These are phyloP conservation scores for Petrolisthes manimaculis DNA, from an alignment of 2,888 invertebrate genomes.

Conservation along the genomic window DNA sequence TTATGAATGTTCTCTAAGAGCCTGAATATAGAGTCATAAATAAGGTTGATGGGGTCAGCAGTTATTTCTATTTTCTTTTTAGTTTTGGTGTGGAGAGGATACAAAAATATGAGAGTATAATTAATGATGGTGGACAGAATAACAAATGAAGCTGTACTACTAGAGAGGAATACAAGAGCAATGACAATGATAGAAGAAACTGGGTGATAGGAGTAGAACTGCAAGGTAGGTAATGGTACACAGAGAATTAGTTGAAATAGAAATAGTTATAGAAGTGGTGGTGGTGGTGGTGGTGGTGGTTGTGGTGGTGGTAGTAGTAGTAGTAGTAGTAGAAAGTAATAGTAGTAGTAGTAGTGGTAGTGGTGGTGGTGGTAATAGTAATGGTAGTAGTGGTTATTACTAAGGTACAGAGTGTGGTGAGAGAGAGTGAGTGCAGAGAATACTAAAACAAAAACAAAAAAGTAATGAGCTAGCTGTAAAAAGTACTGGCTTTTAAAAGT, in stretches of 20 bases:
- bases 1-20: too few relatives aligned
- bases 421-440: neutral
- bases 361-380: constrained; percentile 6
- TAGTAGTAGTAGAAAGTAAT: neutral
- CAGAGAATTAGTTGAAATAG: neutral
- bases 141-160: neutral
- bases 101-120: neutral
- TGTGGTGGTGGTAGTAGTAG: neutral
- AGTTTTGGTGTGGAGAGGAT: neutral
- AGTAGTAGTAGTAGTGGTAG: neutral
- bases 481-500: constrained; percentile 20
- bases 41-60: neutral
- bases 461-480: constrained; percentile 23
- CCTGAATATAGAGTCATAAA: neutral
- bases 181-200: neutral
- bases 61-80: neutral
- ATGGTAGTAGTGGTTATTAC: neutral
- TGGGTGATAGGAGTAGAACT: too few relatives aligned
- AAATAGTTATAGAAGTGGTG: constrained; percentile 9
- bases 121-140: neutral
- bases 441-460: neutral
- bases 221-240: too few relatives aligned
- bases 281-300: constrained; percentile 1
- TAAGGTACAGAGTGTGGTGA: constrained; percentile 2
- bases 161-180: neutral